These are phyloP conservation scores for Microtus richardsoni DNA, from an alignment of 2,113 vertebrate genomes.

Conservation along the genomic window DNA sequence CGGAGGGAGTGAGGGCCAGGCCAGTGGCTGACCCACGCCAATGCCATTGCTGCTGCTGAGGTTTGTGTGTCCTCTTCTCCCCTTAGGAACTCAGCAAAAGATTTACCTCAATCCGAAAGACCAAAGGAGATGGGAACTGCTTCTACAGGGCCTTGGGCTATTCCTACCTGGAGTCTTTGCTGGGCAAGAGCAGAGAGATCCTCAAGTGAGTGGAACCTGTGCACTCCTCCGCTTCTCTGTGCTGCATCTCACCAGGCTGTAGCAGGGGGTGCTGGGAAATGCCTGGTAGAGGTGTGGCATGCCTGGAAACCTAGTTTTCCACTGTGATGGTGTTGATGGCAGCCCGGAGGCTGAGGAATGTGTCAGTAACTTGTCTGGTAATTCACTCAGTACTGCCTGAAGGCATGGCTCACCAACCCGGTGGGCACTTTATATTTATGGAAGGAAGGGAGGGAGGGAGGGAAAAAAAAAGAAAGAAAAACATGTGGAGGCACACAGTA, in stretches of 20 bases:
- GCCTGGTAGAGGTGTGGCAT: accelerated
- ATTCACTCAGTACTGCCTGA: not conserved
- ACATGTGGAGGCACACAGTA: too few species aligned
- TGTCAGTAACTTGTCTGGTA: not conserved
- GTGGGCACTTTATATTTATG: not conserved
- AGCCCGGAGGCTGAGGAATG: not conserved
- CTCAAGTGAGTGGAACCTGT: constrained; percentile 84
- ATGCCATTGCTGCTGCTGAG: accelerated
- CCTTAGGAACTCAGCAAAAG: constrained; percentile 87
- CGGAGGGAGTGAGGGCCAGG: not conserved
- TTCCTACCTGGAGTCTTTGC: constrained; percentile 87
- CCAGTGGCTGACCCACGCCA: not conserved
- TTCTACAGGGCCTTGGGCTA: constrained; percentile 92
- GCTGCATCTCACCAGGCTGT: not conserved
- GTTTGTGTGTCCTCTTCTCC: not conserved
- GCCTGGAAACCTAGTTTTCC: not conserved
- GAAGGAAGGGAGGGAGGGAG: not conserved
- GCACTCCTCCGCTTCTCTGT: not conserved
- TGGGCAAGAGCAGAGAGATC: constrained; percentile 84
- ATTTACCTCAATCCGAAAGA: constrained; percentile 88
- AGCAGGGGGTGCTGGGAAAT: not conserved
- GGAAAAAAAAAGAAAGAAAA: too few species aligned
- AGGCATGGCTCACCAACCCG: not conserved
- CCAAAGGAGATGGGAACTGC: constrained; percentile 92
- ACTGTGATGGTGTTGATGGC: not conserved